These are phyloP conservation scores for Microcebus griseorufus DNA, from an alignment of 2,113 vertebrate species.

Conservation along the genomic window DNA sequence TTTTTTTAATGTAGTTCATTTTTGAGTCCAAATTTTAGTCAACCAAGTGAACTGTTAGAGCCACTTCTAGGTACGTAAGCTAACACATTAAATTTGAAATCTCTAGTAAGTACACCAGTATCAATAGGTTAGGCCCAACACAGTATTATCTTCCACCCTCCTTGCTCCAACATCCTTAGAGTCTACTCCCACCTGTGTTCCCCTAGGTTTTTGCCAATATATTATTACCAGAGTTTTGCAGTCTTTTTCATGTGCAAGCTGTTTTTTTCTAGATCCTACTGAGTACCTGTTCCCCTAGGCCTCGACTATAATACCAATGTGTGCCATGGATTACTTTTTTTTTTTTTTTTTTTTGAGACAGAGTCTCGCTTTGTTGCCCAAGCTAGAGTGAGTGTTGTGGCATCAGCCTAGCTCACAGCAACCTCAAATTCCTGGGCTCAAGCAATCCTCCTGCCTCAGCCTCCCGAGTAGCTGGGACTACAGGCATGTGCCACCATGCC, in stretches of 20 bases:
- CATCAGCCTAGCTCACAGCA: too few relatives aligned
- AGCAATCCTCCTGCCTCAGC: too few relatives aligned
- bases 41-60: neutral
- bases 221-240: neutral
- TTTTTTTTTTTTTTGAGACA: too few relatives aligned
- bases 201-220: neutral
- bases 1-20: neutral
- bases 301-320: neutral
- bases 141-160: neutral
- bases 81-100: neutral
- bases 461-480: too few relatives aligned
- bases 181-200: neutral
- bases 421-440: too few relatives aligned
- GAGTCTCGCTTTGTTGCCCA: too few relatives aligned
- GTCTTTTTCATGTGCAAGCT: neutral
- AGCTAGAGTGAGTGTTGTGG: too few relatives aligned
- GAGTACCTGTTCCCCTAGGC: neutral
- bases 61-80: neutral
- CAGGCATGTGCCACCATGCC: too few relatives aligned
- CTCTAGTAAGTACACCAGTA: neutral
- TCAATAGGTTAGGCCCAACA: neutral
- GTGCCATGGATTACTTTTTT: neutral
- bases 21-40: neutral
- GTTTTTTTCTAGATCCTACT: neutral
- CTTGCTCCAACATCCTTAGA: neutral